Evolutionary conservation across 2,888 invertebrate species (phyloP).

Genomic region (Caenorhabditis sp.): DNA sequence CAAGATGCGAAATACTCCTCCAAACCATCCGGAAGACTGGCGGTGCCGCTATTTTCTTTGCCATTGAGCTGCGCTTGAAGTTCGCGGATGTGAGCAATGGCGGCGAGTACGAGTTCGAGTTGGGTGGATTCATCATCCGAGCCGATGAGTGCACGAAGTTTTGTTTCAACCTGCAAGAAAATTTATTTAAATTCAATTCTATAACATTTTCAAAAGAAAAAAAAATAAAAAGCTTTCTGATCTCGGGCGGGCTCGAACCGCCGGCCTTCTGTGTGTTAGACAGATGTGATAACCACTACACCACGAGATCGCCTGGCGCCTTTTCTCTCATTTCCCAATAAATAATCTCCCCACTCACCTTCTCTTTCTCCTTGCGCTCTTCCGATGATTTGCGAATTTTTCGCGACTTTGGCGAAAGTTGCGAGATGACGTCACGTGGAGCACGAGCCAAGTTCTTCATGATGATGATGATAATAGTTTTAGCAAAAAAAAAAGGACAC

Average conservation of each 20-base stretch:
- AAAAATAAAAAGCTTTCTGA: constrained; percentile 31
- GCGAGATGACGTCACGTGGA: constrained; percentile 28
- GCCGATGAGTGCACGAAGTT: constrained; percentile 45
- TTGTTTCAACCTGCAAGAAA: constrained; percentile 44
- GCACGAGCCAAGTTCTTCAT: constrained; percentile 19
- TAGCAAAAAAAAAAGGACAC: not conserved
- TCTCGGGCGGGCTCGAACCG: constrained; percentile 69
- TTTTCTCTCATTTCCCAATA: not conserved
- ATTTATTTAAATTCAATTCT: too few species aligned
- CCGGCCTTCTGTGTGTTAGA: constrained; percentile 69
- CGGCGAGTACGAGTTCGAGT: constrained; percentile 45
- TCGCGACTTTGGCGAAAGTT: constrained; percentile 39
- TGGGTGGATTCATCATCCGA: constrained; percentile 43
- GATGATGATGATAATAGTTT: not conserved
- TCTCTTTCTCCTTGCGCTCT: constrained; percentile 49
- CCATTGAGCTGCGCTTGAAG: constrained; percentile 43
- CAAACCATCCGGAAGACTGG: constrained; percentile 38
- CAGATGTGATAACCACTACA: constrained; percentile 70
- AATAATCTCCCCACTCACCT: constrained; percentile 45
- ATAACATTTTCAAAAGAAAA: not conserved
- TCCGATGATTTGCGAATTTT: constrained; percentile 47
- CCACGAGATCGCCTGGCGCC: constrained; percentile 54
- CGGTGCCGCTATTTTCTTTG: too few species aligned
- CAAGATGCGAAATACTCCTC: constrained; percentile 23
- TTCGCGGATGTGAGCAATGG: constrained; percentile 53